Base-by-base conservation (phyloP, 2,797 vertebrate species). In the Pseudocheirus occidentalis region DNA sequence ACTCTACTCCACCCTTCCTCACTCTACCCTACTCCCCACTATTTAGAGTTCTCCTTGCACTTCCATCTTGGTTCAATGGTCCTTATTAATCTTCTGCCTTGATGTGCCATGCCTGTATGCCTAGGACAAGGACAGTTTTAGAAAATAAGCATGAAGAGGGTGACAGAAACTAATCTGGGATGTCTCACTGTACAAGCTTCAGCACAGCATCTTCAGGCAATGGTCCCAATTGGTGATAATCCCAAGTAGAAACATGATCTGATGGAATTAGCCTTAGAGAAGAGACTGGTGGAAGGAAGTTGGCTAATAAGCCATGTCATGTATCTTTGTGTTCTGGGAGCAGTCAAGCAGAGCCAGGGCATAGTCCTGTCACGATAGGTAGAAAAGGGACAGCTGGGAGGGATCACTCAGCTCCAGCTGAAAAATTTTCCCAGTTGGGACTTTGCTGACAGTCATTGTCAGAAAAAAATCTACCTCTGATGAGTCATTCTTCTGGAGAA, bases 301-400 rank as follows among this genome's bases (percentile, higher is more conserved):
- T 91, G 90, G 66, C 34, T 9, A 28, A 81, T 31, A 52, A 91
- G 90, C 55, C 92, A 3, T 66, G 13, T 92, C 95, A 97, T 91
- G 40, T 92, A 95, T 97, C 18, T 73, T 73, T 87, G 66, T 90
- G 97, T 97, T 96, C 94, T 57, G 95, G 94, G 56, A 90, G 53
- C 54, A 58, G 91, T 0, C 31, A 4, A 94, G 90, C n/a, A 4
- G 53, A 93, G 93, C 81, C 93, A 73, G 16, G 57, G 66, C 57
- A 91, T 21, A 87, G 95, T 50, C 81, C 55, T n/a, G 34, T 11
- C 73, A 95, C 96, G 93, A 91, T 94, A 73, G 93, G 56, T 87
- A 90, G n/a, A 92, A 91, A 93, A 93, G 55, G 16, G 55, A 81
- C 97, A 97, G 97, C 97, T 98, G 96, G 58, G 95, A 94, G 52